Base-by-base conservation (phyloP, 2,113 vertebrate species). In the Malurus melanocephalus region DNA sequence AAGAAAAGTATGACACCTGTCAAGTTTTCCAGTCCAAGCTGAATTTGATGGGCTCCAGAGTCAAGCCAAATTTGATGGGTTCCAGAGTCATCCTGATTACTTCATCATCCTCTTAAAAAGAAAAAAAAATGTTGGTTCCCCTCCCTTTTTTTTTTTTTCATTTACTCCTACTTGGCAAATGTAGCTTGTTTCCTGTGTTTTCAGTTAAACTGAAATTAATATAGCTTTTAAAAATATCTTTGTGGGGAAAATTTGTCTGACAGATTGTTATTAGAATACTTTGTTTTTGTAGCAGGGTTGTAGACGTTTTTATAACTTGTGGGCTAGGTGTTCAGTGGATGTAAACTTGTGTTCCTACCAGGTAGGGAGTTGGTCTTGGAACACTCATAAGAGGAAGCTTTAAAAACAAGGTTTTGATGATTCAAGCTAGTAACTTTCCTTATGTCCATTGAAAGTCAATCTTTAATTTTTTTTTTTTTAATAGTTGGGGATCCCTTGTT, bases 31-130 rank as follows among this genome's bases (percentile, higher is more conserved):
- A 62, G 20, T 84, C 45, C 83, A 76, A 55, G 30, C 56, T 88
- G 77, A 83, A 86, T 90, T 68, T 87, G 77, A 87, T 94, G 80
- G 69, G 32, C 88, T 93, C 59, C 74, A 87, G 81, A 69, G 43
- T 93, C 83, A 76, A 55, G 28, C 56, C 86, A 74, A 83, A 86
- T 90, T 68, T 87, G 77, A 87, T 94, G 80, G 69, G 28, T 86
- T 93, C 59, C 73, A 86, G 81, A 69, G 43, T 93, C 55, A 84
- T 88, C 71, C 73, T 2, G 13, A 79, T 88, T 86, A 90, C 57
- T 93, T 95, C 42, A 83, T 73, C 85, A 71, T 75, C 38, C 33
- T 83, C 53, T 84, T 92, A 64, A 73, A 85, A 90, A 67, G 9
- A 67, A 64, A 35, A 75, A 26, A 24, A 23, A 88, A 53, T 48